phyloP scores from a whole-genome alignment of 2,888 invertebrate genomes.

The Drosophila ezoana region DNA sequence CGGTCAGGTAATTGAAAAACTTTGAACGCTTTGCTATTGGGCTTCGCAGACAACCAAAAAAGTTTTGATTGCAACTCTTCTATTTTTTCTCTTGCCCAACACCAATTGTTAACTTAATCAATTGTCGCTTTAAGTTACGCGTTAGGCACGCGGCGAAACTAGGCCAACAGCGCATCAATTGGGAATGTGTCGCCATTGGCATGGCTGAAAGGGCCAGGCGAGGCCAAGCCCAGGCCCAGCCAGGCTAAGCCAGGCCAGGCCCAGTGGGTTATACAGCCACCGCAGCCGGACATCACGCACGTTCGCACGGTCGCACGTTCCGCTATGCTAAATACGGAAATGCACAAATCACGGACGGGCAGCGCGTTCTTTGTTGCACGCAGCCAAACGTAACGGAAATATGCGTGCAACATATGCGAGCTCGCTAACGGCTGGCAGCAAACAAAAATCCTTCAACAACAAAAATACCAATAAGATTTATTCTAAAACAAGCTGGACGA shows the following conservation, averaged over 20 bases:
- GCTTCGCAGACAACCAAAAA: conserved; percentile 31
- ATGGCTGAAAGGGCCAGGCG: background rate
- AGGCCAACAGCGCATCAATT: conserved; percentile 26
- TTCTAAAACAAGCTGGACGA: background rate
- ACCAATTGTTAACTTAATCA: conserved; percentile 56
- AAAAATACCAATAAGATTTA: background rate
- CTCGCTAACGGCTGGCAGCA: conserved; percentile 35
- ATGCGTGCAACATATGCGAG: conserved; percentile 64
- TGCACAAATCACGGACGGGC: conserved; percentile 68
- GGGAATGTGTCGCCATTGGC: conserved; percentile 14
- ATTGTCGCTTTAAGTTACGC: conserved; percentile 58
- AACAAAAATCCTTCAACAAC: conserved; percentile 27
- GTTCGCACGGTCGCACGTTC: conserved; percentile 24
- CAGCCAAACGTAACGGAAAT: conserved; percentile 66
- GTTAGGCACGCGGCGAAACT: conserved; percentile 6
- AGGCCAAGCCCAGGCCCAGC: background rate
- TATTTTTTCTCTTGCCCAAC: conserved; percentile 4
- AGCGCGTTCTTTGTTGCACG: conserved; percentile 46
- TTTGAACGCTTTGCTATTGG: conserved; percentile 52
- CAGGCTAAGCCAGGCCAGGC: background rate
- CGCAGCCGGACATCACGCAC: conserved; percentile 27
- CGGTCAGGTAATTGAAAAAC: conserved; percentile 77
- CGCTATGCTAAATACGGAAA: conserved; percentile 61
- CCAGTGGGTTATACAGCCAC: conserved; percentile 14
- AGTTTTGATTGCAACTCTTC: conserved; percentile 58